phyloP scores from a whole-genome alignment of 53 echinoderm and acorn worm species.

The Paelopatides confundens region DNA sequence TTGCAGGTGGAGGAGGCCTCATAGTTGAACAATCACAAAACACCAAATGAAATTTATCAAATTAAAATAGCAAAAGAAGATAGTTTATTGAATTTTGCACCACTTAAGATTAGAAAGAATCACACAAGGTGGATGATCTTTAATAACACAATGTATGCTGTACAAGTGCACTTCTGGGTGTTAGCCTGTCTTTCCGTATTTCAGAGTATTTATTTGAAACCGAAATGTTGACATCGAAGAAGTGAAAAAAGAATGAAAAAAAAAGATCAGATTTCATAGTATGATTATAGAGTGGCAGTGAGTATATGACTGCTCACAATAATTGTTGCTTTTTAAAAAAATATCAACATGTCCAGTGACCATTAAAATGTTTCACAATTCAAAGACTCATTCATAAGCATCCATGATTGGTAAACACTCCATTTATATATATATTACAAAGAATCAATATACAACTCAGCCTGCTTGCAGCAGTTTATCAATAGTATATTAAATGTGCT shows the following conservation, averaged over 20 bases:
- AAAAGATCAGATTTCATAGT: background rate
- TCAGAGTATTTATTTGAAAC: background rate
- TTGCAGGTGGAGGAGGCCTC: too few relatives aligned
- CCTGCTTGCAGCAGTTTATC: too few relatives aligned
- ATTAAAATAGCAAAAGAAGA: constrained; percentile 20
- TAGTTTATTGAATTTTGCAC: constrained; percentile 42
- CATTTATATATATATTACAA: too few relatives aligned
- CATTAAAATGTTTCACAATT: too few relatives aligned
- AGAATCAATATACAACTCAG: too few relatives aligned
- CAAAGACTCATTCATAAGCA: too few relatives aligned
- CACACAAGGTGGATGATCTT: background rate
- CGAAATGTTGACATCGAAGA: background rate
- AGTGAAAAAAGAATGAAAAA: background rate
- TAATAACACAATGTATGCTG: constrained; percentile 19
- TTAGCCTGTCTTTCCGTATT: constrained; percentile 29
- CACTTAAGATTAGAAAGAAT: constrained; percentile 28
- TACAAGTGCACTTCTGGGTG: constrained; percentile 43
- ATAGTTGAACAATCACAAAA: too few relatives aligned
- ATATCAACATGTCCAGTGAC: too few relatives aligned
- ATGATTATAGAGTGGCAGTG: constrained; percentile 8
- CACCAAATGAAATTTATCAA: background rate
- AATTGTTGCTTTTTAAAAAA: too few relatives aligned
- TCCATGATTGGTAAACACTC: too few relatives aligned
- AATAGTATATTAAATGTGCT: too few relatives aligned
- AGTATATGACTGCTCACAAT: background rate